A percentile compares a stretch with the other conserved stretches of the same genome.
Conservation (phyloP, 2,113 vertebrate species). For the Mixornis gularis region DNA sequence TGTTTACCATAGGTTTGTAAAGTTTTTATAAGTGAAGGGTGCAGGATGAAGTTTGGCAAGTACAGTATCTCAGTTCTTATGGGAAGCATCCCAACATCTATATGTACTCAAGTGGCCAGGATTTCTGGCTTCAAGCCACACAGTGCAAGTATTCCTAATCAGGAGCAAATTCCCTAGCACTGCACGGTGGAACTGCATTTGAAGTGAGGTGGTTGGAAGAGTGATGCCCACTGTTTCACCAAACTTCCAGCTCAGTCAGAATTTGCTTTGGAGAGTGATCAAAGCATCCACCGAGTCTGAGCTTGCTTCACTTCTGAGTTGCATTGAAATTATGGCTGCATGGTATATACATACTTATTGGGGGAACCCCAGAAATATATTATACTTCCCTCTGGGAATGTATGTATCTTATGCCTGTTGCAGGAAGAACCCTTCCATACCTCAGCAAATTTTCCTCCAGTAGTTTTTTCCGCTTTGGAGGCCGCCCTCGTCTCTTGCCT, state of each 20-base stretch:
- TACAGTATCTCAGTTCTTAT: not conserved
- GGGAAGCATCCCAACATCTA: not conserved
- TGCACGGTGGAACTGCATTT: not conserved
- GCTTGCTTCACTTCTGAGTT: not conserved
- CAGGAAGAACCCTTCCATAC: slow-evolving; percentile 64
- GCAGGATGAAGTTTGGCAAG: not conserved
- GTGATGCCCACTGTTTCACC: not conserved
- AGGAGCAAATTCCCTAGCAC: not conserved
- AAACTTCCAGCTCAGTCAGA: not conserved
- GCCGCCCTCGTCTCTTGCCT: slow-evolving; percentile 88
- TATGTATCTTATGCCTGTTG: fast-evolving
- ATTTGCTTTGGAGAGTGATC: slow-evolving; percentile 19
- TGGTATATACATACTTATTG: not conserved
- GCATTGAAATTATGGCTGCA: not conserved
- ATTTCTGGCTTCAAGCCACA: not conserved
- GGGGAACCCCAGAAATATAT: slow-evolving; percentile 25
- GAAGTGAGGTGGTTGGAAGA: not conserved
- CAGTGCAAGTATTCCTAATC: not conserved
- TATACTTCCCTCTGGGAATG: not conserved
- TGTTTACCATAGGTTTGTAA: not conserved
- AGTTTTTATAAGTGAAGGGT: not conserved
- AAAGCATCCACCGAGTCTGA: slow-evolving; percentile 2
- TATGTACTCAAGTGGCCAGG: not conserved
- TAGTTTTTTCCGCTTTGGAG: slow-evolving; percentile 87
- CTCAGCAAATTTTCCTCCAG: slow-evolving; percentile 76